phyloP scores from a whole-genome alignment of 2,888 invertebrate genomes.

The Luperina nickerlii region DNA sequence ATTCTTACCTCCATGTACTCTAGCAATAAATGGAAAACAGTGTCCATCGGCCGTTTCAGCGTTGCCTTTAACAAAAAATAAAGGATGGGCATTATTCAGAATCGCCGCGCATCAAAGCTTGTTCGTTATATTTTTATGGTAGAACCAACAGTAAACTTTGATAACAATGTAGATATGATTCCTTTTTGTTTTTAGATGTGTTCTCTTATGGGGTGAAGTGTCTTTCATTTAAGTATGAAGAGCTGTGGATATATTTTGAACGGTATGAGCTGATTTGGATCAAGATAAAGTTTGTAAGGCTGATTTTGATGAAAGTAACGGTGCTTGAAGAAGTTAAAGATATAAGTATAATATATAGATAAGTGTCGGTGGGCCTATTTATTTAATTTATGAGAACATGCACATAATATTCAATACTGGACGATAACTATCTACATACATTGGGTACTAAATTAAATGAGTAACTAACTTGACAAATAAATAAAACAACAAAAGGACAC shows the following conservation, averaged over 20 bases:
- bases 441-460: too few relatives aligned
- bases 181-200: constrained; percentile 55
- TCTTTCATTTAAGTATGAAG: constrained; percentile 39
- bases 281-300: constrained; percentile 2
- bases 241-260: constrained; percentile 13
- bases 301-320: constrained; percentile 7
- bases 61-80: constrained; percentile 62
- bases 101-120: constrained; percentile 63
- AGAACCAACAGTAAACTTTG: constrained; percentile 58
- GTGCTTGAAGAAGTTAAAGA: not conserved
- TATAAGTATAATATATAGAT: not conserved
- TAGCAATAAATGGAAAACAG: constrained; percentile 65
- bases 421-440: too few relatives aligned
- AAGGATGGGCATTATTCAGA: constrained; percentile 62
- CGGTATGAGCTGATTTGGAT: constrained; percentile 16
- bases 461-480: too few relatives aligned
- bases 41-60: constrained; percentile 64
- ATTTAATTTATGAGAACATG: not conserved
- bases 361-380: not conserved
- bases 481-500: too few relatives aligned
- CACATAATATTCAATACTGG: too few relatives aligned
- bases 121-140: constrained; percentile 67
- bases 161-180: constrained; percentile 61
- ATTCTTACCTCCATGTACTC: constrained; percentile 45
- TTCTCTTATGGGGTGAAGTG: constrained; percentile 26